phyloP scores from a whole-genome alignment of 2,113 vertebrate species.

The Myanophis thanlyinensis region DNA sequence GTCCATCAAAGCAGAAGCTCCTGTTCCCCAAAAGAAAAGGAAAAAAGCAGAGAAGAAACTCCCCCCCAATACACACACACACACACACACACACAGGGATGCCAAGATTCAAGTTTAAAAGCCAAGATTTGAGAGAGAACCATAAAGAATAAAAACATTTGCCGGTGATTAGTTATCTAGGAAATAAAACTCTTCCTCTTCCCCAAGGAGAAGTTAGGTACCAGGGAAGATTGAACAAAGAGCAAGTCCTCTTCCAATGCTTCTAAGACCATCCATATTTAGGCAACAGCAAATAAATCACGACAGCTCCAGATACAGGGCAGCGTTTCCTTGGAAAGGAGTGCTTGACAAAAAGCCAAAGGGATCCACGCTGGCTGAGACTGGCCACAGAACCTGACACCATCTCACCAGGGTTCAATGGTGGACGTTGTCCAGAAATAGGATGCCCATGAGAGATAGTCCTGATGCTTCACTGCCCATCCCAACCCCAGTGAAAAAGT shows the following conservation, averaged over 20 bases:
- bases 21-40: neutral
- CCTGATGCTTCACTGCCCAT: accelerated
- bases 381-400: neutral
- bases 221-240: slow-evolving; percentile 28
- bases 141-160: neutral
- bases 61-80: too few species aligned
- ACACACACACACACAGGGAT: too few species aligned
- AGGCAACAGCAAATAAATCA: slow-evolving; percentile 46
- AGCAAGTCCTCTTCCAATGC: neutral
- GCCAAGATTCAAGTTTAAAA: neutral
- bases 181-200: neutral
- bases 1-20: accelerated
- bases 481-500: neutral
- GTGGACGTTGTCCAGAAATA: neutral
- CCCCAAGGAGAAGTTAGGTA: neutral
- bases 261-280: slow-evolving; percentile 57
- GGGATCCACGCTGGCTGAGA: accelerated
- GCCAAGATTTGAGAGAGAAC: too few species aligned
- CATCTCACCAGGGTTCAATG: neutral
- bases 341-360: neutral
- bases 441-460: accelerated
- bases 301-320: neutral
- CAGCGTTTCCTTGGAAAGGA: neutral
- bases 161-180: neutral
- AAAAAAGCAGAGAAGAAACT: neutral